Evolutionary conservation across 2,888 invertebrate species (phyloP).

Genomic region (Pedicia rivosa): DNA sequence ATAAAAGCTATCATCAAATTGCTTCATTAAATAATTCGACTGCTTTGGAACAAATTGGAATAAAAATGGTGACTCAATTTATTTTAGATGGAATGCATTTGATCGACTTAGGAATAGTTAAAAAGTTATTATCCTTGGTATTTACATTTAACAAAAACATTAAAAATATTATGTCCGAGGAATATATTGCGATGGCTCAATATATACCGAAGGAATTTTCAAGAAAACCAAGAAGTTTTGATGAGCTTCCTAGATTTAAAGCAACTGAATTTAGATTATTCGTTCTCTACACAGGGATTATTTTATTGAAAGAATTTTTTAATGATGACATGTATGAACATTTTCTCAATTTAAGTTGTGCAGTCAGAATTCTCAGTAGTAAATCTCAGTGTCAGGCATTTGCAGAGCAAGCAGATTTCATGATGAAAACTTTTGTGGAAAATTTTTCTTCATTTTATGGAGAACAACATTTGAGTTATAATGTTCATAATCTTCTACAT

Average conservation of each 20-base stretch:
- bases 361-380: conserved; percentile 5
- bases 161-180: neutral
- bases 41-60: conserved; percentile 5
- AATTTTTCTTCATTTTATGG: conserved; percentile 6
- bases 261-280: conserved; percentile 8
- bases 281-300: conserved; percentile 8
- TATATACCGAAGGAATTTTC: conserved; percentile 8
- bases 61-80: conserved; percentile 8
- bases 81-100: conserved; percentile 8
- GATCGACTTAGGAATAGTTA: conserved; percentile 9
- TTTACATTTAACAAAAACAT: conserved; percentile 3
- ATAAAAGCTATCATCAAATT: no score
- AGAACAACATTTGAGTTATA: conserved; percentile 4
- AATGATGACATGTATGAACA: conserved; percentile 8
- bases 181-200: conserved; percentile 4
- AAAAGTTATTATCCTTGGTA: conserved; percentile 6
- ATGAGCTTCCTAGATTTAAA: conserved; percentile 9
- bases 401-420: neutral
- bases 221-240: conserved; percentile 8
- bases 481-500: conserved; percentile 6
- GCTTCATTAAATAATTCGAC: neutral
- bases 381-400: neutral
- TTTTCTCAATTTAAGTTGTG: conserved; percentile 6
- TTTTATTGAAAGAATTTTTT: conserved; percentile 5
- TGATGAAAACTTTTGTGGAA: conserved; percentile 1